Evolutionary conservation across 2,797 vertebrate genomes (phyloP), one percentile per base, ranked within the genome.

Genomic region (Rhynchonycteris naso): DNA sequence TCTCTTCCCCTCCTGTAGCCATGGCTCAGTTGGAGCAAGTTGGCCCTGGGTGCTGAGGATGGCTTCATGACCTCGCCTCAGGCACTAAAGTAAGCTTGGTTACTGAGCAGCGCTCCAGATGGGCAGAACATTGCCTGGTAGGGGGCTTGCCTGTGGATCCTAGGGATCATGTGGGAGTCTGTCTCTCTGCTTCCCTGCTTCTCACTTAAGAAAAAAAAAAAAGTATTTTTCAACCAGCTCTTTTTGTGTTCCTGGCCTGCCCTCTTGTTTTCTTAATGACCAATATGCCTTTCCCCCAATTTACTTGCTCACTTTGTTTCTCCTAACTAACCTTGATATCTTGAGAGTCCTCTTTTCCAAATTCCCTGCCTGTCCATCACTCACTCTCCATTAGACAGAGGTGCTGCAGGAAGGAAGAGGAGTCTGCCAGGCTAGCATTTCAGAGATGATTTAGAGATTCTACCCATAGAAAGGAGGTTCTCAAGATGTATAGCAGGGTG

Each of bases 381-480:
- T 13, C 8, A 22, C 21, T 22, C 43, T 22, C 30, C 38, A 59
- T 7, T 3, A 84, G 80, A 86, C 38, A 18, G 0, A 38, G 19
- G 7, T 43, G 2, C n/a, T 38, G 8, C 11, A 35, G 72, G 61
- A 90, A 22, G n/a, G 61, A n/a, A 72, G 58, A 10, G 35, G 30
- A 56, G 54, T 19, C 22, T 47, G 50, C 30, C 54, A 12, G 28
- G 16, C 28, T 68, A 14, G 30, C 33, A 58, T 81, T 75, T 33
- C 30, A 61, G 52, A 81, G 58, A 76, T 47, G 6, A 90, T 76
- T 74, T 91, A 50, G n/a, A 76, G 10, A 59, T 87, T 91, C 93
- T 79, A 33, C 66, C 11, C 38, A 71, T 43, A 68, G 19, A 91
- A 63, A 74, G 56, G 79, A 85, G 9, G 18, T 38, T 81, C 43